These are phyloP conservation scores for Dasysyrphus albostriatus DNA, from an alignment of 2,888 invertebrate genomes.

Conservation along the genomic window DNA sequence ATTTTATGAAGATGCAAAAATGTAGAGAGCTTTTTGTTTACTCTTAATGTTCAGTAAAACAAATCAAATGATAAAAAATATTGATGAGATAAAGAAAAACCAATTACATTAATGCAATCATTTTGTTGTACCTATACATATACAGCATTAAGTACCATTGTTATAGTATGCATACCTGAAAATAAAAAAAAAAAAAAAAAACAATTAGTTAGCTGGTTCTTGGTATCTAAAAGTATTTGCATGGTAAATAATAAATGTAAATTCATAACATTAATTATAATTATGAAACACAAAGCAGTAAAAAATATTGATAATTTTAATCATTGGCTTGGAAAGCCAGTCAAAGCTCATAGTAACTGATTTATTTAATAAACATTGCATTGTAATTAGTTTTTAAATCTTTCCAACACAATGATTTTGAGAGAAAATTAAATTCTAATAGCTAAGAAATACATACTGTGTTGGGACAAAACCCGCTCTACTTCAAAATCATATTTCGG, in stretches of 20 bases:
- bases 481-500: no score
- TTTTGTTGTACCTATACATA: not conserved
- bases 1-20: not conserved
- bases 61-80: not conserved
- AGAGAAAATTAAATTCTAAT: no score
- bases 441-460: no score
- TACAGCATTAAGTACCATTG: not conserved
- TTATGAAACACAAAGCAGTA: no score
- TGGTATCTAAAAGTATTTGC: not conserved
- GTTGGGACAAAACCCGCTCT: no score
- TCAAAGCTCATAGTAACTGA: no score
- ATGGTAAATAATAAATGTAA: not conserved
- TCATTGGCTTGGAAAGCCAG: not conserved
- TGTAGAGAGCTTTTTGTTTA: constrained; percentile 12
- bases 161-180: constrained; percentile 44
- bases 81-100: not conserved
- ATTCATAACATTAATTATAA: no score
- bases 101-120: not conserved
- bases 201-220: not conserved
- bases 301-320: not conserved
- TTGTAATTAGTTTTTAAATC: no score
- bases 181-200: constrained; percentile 12
- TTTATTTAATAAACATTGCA: no score
- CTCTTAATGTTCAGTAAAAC: not conserved
- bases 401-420: no score